Evolutionary conservation across 2,797 vertebrate species (phyloP), one percentile per base, ranked within the genome.

Genomic region (Linurgus olivaceus): DNA sequence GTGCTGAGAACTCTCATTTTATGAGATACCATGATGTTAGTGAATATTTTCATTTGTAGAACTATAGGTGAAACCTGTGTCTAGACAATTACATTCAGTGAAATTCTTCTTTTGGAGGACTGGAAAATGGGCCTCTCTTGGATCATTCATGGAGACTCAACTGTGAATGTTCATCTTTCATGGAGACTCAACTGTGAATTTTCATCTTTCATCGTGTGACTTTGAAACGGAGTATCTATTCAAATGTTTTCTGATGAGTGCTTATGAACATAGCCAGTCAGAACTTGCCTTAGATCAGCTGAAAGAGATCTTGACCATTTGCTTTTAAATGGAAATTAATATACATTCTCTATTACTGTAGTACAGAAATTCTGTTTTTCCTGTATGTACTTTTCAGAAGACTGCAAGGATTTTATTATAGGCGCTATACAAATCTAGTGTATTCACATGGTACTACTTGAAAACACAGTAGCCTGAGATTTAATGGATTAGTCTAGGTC

Each of bases 241-340:
- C n/a, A 89, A 42, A 52, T 0, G 1, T 77, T 78, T 91, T 86
- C 65, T 2, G 4, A 23, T 3, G 12, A 47, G 3, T 13, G 5
- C 24, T 24, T 45, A 21, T 26, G 38, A 79, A 50, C 17, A 54
- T 17, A 88, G 15, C 14, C 40, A 82, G 67, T 52, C 33, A 92
- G 68, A 85, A 59, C 73, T 59, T 93, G 59, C 40, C 59, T 89
- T 6, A 0, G 29, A 55, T 73, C 0, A 0, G 29, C 29, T 91
- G 85, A 94, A 90, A 93, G 9, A n/a, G 17, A 54, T 74, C 40
- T 57, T 77, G 85, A 18, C 21, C 51, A 17, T 58, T 89, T 82
- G 48, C 63, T 94, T 96, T 93, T 72, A 93, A 88, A 93, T 88
- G 75, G 26, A 91, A 90, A 91, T 91, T 63, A 86, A 31, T 71